Evolutionary conservation across 2,113 vertebrate genomes (phyloP), one percentile per base, ranked within the genome.

Genomic region (Brevimyrus niger): DNA sequence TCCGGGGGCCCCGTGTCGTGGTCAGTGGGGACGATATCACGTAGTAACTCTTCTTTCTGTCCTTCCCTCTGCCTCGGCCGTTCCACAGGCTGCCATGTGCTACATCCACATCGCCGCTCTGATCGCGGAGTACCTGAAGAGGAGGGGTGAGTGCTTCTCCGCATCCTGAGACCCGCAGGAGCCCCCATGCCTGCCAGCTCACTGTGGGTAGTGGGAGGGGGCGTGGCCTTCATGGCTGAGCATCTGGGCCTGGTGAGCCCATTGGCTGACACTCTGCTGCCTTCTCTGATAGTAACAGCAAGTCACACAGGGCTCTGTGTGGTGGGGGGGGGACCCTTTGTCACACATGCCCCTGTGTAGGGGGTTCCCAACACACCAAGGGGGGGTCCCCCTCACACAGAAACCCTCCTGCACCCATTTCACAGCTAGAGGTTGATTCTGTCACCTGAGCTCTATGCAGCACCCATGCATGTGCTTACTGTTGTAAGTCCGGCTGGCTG

Each of bases 71-170:
- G 47, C 35, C 31, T 86, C 23, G 47, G 23, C n/a, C 89, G 91
- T 0, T 0, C 93, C 93, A 10, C 93, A 99, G 98, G 98, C 98
- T 89, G 98, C 98, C 23, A 99, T 99, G 98, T 99, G 98, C 91
- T 99, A 99, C 90, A 97, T 99, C 94, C 98, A 99, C 90, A 99
- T 99, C 35, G 98, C 98, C 4, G 98, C 98, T 50, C 96, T 99
- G 90, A 98, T 99, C 31, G 98, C 98, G 0, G 98, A 99, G 90
- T 99, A 98, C 23, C 95, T 99, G 92, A 99, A 98, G 94, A 98
- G 98, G 93, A 98, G 97, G 96, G 98, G 98, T 99, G 93, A 97
- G 97, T 87, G 17, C 27, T 80, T 76, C 23, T 82, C 88, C 9
- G 21, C 85, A 50, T 46, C 23, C 23, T 1, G 1, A 46, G 13